Percentiles rank a stretch among this genome's conserved stretches.
These are phyloP conservation scores for Caenorhabditis panamensis DNA, from an alignment of 2,888 invertebrate genomes.

Conservation along the genomic window DNA sequence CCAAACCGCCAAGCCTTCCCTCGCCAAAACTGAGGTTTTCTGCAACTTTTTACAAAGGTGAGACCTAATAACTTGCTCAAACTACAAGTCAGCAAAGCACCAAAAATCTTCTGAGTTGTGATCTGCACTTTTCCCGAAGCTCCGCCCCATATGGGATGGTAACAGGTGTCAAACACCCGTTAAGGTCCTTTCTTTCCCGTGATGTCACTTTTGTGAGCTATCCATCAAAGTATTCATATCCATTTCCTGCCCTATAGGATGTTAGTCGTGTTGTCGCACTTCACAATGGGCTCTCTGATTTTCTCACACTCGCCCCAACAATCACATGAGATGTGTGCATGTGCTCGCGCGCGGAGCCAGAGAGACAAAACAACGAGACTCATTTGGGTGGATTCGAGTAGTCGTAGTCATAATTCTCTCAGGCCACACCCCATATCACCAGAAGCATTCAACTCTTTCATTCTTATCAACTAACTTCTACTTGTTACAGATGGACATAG, in stretches of 20 bases:
- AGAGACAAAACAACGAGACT: slow-evolving; percentile 28
- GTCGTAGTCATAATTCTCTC: background rate
- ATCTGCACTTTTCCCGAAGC: slow-evolving; percentile 29
- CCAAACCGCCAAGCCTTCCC: background rate
- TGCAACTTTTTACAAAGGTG: background rate
- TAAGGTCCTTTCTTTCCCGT: slow-evolving; percentile 15
- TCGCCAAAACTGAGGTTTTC: background rate
- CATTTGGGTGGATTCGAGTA: slow-evolving; percentile 5
- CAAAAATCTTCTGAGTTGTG: too few relatives aligned
- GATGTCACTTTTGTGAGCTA: background rate
- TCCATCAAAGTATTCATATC: too few relatives aligned
- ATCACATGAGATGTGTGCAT: slow-evolving; percentile 47
- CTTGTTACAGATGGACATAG: slow-evolving; percentile 85
- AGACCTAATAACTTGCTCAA: slow-evolving; percentile 40
- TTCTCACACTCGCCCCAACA: slow-evolving; percentile 43
- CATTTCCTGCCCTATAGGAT: too few relatives aligned
- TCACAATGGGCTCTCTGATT: slow-evolving; percentile 17
- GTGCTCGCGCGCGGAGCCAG: slow-evolving; percentile 31
- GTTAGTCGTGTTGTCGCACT: background rate
- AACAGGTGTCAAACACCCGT: slow-evolving; percentile 40
- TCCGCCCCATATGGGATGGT: slow-evolving; percentile 10
- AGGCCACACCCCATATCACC: background rate
- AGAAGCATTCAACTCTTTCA: background rate
- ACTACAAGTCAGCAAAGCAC: slow-evolving; percentile 19
- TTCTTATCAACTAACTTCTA: background rate